Conservation (phyloP, 2,888 invertebrate species). For the Pollenia labialis region DNA sequence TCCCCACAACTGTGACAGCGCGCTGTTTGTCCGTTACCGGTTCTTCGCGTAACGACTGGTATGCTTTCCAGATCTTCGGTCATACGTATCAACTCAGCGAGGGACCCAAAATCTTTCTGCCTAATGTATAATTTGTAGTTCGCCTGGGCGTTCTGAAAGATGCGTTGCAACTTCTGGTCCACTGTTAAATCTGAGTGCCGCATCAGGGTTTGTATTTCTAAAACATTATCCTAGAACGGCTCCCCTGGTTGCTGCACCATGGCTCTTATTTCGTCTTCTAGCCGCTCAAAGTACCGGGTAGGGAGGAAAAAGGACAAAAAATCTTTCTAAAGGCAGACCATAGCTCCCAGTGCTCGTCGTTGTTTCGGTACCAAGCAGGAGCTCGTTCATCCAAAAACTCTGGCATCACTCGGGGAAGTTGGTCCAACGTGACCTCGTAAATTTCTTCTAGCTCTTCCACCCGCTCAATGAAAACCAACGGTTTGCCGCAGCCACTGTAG, state of each 20-base stretch:
- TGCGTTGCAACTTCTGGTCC: background rate
- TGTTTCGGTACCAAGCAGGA: background rate
- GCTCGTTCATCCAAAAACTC: background rate
- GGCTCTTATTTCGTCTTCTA: background rate
- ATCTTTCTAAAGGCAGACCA: background rate
- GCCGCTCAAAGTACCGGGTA: background rate
- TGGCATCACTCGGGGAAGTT: background rate
- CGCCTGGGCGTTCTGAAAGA: background rate
- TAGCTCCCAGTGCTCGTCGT: background rate
- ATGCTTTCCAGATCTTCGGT: background rate
- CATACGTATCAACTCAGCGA: background rate
- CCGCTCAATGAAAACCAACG: background rate
- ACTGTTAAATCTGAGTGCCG: background rate
- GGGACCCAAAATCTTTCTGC: background rate
- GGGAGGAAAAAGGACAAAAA: background rate
- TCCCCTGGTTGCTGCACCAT: background rate
- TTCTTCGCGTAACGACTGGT: background rate
- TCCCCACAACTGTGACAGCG: too few species aligned
- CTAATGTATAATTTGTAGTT: background rate
- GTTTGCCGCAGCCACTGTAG: background rate
- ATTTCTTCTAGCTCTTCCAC: background rate
- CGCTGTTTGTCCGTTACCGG: too few species aligned
- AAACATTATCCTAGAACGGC: background rate
- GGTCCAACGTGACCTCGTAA: background rate
- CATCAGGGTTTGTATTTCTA: background rate